Percentiles rank a stretch among this genome's conserved stretches.
Conservation (phyloP, 1,140 invertebrate genomes). For the Mizuhopecten yessoensis region DNA sequence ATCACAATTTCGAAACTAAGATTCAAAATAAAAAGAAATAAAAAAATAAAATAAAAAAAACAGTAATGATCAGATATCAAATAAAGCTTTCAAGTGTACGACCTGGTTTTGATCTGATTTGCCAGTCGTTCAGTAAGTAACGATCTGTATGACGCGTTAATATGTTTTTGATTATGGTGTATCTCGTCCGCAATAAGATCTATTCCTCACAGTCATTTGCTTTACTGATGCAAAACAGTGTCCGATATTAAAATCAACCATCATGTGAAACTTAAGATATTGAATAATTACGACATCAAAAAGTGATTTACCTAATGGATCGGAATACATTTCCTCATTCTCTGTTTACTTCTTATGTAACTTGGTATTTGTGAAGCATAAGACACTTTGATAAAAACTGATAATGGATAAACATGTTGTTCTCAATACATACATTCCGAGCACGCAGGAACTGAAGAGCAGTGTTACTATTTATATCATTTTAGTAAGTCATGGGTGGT, state of each 20-base stretch:
- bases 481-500: no score
- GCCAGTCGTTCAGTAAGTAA: no score
- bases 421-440: no score
- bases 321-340: neutral
- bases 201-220: neutral
- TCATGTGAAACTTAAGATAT: neutral
- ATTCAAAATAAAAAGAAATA: no score
- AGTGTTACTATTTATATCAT: no score
- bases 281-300: neutral
- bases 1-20: no score
- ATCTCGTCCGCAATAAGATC: neutral
- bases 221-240: neutral
- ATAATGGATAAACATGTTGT: no score
- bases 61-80: no score
- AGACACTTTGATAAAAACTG: neutral
- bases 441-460: no score
- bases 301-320: neutral
- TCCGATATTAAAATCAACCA: neutral
- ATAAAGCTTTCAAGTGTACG: no score
- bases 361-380: neutral
- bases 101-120: no score
- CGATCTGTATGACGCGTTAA: neutral
- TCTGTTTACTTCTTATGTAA: neutral
- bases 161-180: neutral
- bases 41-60: no score